Conservation (phyloP, 2,888 invertebrate genomes). For the Chymomyza procnemis region DNA sequence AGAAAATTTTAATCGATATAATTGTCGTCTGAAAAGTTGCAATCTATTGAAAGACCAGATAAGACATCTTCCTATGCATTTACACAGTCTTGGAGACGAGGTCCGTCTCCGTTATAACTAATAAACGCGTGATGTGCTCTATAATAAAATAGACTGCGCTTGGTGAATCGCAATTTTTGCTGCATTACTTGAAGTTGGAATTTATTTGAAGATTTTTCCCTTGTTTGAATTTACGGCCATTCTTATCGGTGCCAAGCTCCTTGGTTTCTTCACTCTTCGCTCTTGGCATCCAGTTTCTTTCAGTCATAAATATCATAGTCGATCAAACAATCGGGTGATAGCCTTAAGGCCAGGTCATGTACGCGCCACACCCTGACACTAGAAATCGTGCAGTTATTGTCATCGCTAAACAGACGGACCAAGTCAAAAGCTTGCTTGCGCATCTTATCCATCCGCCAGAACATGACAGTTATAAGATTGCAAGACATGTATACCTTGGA, state of each 20-base stretch:
- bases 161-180: slow-evolving; percentile 46
- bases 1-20: slow-evolving; percentile 17
- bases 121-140: slow-evolving; percentile 2
- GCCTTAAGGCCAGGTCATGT: slow-evolving; percentile 93
- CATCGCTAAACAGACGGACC: slow-evolving; percentile 93
- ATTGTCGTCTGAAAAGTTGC: not conserved
- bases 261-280: slow-evolving; percentile 91
- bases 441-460: slow-evolving; percentile 98
- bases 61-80: no score
- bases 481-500: slow-evolving; percentile 98
- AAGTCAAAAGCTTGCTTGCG: slow-evolving; percentile 97
- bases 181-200: slow-evolving; percentile 13
- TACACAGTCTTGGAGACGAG: not conserved
- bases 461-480: slow-evolving; percentile 98
- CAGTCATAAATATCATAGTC: slow-evolving; percentile 98
- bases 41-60: not conserved
- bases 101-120: not conserved
- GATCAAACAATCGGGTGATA: slow-evolving; percentile 95
- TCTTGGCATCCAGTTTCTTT: slow-evolving; percentile 92
- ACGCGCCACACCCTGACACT: slow-evolving; percentile 99
- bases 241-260: slow-evolving; percentile 89
- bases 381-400: slow-evolving; percentile 94
- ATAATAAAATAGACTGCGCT: slow-evolving; percentile 31
- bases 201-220: slow-evolving; percentile 99
- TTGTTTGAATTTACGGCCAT: slow-evolving; percentile 96